Conservation (phyloP, 2,113 vertebrate genomes). For the Columba livia region DNA sequence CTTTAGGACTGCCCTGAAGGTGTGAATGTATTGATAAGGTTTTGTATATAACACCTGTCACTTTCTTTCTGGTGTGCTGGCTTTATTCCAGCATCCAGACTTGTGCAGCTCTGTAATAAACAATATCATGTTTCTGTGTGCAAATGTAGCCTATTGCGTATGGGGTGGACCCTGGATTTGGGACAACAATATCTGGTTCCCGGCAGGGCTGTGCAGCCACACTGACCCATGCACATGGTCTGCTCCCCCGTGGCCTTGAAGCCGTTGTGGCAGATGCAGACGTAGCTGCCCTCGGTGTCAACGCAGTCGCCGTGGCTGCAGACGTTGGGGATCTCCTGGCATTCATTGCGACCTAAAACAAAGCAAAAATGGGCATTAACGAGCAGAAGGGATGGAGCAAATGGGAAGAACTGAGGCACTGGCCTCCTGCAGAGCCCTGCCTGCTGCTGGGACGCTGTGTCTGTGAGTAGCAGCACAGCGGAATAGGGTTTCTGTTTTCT, state of each 20-base stretch:
- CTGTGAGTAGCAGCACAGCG: not conserved
- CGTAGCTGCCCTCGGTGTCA: slow-evolving; percentile 89
- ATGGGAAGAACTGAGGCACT: rapidly evolving
- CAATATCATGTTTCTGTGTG: no score
- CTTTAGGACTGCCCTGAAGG: no score
- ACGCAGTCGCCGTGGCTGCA: slow-evolving; percentile 92
- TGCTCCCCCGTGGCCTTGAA: slow-evolving; percentile 88
- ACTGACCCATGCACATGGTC: slow-evolving; percentile 93
- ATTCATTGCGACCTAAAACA: slow-evolving; percentile 87
- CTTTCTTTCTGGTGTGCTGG: no score
- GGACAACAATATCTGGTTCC: not conserved
- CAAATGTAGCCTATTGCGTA: no score
- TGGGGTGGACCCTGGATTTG: no score
- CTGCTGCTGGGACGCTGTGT: not conserved
- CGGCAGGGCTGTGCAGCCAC: not conserved
- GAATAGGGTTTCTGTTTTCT: rapidly evolving
- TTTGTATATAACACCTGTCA: no score
- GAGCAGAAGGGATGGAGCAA: not conserved
- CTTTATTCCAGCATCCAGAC: no score
- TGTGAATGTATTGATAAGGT: no score
- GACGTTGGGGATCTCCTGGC: slow-evolving; percentile 88
- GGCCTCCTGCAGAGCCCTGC: not conserved
- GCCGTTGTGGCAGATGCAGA: slow-evolving; percentile 90
- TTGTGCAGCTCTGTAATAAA: no score
- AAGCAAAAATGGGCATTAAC: not conserved